Base-by-base conservation (phyloP, 2,888 invertebrate genomes). In the Serrognathus titanus region DNA sequence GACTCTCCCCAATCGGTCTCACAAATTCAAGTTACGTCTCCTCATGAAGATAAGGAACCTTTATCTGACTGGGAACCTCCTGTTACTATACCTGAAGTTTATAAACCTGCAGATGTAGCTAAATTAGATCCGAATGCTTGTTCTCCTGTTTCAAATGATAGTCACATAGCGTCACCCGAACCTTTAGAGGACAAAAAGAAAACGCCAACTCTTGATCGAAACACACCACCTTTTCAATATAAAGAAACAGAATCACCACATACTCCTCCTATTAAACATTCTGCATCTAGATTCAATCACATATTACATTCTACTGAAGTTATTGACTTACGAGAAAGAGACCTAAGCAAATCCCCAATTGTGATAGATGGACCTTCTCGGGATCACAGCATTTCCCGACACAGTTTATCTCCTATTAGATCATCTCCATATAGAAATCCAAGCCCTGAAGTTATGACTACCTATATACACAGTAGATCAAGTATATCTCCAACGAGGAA, bases 1-100 rank as follows among this genome's bases (percentile, higher is more conserved):
- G 80, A 80, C 43, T 84, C 85, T 3, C 83, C 85, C 0, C 80
- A 83, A 45, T 85, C 85, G 3, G 83, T 85, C 0, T 79, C 80
- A 6, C 58, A 55, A 10, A 62, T 51, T 39, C 50, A 49, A 39
- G 47, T 51, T 39, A 56, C 61, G 10, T 53, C 61, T 72, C 64
- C 69, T 71, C 53, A 58, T 48, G 68, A 67, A 52, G 64, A 71
- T 7, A 59, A 64, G 10, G 75, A 75, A 57, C 64, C 67, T 4
- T 53, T 74, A 43, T 74, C 73, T 1, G 76, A 76, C 54, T 76
- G 76, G 76, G 75, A 76, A 61, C 68, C 64, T 10, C 66, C 59
- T 47, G 48, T 36, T 31, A 55, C 55, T 39, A 55, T 48, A n/a
- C 20, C 48, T 12, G 48, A 52, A n/a, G 12, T 20, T 61, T 64